Evolutionary conservation across 2,797 vertebrate genomes (phyloP), one percentile per base, ranked within the genome.

Genomic region (Podargus strigoides): DNA sequence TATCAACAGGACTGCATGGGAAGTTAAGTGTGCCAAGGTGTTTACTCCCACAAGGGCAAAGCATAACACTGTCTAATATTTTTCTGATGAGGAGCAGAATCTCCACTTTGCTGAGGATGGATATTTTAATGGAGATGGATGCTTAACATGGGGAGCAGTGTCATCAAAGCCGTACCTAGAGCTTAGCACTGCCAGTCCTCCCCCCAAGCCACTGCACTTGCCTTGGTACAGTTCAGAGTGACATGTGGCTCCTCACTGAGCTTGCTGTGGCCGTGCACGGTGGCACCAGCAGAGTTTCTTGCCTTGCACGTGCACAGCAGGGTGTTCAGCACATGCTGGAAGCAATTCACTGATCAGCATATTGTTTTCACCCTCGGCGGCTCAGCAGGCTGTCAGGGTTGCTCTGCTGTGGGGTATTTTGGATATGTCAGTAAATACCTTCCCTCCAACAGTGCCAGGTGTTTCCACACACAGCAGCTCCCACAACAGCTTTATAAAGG

Each of bases 151-250:
- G 4, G 5, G 4, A 74, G 5, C 19, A 34, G 59, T 28, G 24
- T 56, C 47, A 46, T 24, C 58, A 59, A 79, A 86, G 28, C 39
- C 3, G 0, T 47, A 55, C 30, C 19, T 41, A 56, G 66, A 55
- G 50, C 3, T 3, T 42, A 69, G 34, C 56, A 14, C 58, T 76
- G 37, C 16, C 62, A 52, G 16, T 28, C 15, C 14, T 76, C 11
- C 20, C 75, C 42, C n/a, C 0, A 0, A 42, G 32, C 8, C 34
- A 37, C 4, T 3, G 16, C 26, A 14, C 4, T 44, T 73, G 36
- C 21, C 53, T 77, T 49, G 68, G 49, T 56, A 12, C 19, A 32
- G 17, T 44, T 85, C 16, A 50, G 56, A 69, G 27, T 9, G 39
- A 39, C 60, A 39, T 0, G 0, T 18, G 58, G 50, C 86, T 94